These are phyloP conservation scores for Anagyrus pseudococci DNA, from an alignment of 2,888 invertebrate genomes.

Conservation along the genomic window DNA sequence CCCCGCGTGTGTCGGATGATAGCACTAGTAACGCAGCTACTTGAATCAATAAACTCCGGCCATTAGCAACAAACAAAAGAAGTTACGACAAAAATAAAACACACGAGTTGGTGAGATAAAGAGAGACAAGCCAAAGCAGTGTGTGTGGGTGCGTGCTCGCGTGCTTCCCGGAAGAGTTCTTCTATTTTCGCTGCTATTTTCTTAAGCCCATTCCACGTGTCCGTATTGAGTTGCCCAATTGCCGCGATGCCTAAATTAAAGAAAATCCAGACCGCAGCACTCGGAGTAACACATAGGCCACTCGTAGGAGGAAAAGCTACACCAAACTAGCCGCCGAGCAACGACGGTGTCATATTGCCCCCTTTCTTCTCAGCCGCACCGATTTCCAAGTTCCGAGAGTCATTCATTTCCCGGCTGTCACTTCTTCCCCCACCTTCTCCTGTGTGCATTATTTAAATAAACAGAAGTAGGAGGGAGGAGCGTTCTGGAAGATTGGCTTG, in stretches of 20 bases:
- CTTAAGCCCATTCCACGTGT: constrained; percentile 5
- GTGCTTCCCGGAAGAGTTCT: constrained; percentile 19
- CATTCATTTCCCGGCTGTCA: constrained; percentile 54
- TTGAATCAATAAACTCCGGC: constrained; percentile 14
- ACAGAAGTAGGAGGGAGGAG: constrained; percentile 53
- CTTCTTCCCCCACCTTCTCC: not conserved
- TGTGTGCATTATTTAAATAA: constrained; percentile 60
- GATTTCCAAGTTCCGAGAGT: constrained; percentile 54
- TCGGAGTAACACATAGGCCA: no score
- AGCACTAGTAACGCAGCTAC: not conserved
- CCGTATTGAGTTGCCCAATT: constrained; percentile 13
- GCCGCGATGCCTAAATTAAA: not conserved
- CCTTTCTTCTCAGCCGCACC: constrained; percentile 34
- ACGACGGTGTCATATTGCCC: constrained; percentile 21
- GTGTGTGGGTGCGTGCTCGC: constrained; percentile 4
- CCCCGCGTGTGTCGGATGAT: not conserved
- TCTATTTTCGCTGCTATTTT: constrained; percentile 31
- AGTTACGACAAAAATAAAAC: constrained; percentile 4
- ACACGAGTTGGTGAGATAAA: constrained; percentile 3
- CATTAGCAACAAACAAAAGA: constrained; percentile 18
- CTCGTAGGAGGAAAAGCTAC: no score
- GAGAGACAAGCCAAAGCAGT: not conserved
- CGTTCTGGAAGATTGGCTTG: constrained; percentile 46
- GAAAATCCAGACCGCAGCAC: constrained; percentile 10
- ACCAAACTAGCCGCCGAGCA: no score